Evolutionary conservation across 2,113 vertebrate species (phyloP).

Genomic region (Zeus faber): DNA sequence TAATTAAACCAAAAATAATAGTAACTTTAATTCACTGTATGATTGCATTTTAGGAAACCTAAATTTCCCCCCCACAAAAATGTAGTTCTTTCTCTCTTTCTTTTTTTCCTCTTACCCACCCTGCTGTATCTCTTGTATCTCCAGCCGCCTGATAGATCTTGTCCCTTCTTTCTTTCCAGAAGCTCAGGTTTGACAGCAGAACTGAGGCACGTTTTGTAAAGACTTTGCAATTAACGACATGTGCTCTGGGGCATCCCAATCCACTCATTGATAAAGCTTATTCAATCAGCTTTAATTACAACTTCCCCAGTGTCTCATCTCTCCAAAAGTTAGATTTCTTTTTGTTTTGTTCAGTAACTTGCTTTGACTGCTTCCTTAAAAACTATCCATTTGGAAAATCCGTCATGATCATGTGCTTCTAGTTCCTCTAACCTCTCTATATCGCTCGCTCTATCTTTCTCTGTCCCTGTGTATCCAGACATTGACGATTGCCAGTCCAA

Average conservation of each 20-base stretch:
- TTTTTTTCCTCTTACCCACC: background rate
- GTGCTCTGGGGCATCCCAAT: slow-evolving; percentile 41
- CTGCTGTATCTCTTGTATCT: background rate
- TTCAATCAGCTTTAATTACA: slow-evolving; percentile 67
- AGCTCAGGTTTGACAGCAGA: slow-evolving; percentile 31
- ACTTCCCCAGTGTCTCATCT: slow-evolving; percentile 50
- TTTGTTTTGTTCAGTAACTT: slow-evolving; percentile 31
- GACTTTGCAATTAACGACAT: slow-evolving; percentile 55
- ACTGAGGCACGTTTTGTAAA: slow-evolving; percentile 38
- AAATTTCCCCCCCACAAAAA: too few species aligned
- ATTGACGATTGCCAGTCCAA: slow-evolving; percentile 82
- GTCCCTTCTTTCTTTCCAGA: background rate
- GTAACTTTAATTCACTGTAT: too few species aligned
- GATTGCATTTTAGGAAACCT: too few species aligned
- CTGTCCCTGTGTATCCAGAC: slow-evolving; percentile 55
- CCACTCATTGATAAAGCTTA: slow-evolving; percentile 55
- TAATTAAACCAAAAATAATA: too few species aligned
- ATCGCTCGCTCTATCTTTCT: background rate
- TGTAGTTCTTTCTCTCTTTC: too few species aligned
- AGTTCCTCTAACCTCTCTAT: slow-evolving; percentile 15
- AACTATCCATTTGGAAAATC: background rate
- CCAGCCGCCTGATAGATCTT: background rate
- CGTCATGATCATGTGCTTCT: background rate
- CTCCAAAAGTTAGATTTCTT: slow-evolving; percentile 45
- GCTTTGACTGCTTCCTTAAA: slow-evolving; percentile 28